Evolutionary conservation across 2,113 vertebrate genomes (phyloP).

Genomic region (Microtus ochrogaster): DNA sequence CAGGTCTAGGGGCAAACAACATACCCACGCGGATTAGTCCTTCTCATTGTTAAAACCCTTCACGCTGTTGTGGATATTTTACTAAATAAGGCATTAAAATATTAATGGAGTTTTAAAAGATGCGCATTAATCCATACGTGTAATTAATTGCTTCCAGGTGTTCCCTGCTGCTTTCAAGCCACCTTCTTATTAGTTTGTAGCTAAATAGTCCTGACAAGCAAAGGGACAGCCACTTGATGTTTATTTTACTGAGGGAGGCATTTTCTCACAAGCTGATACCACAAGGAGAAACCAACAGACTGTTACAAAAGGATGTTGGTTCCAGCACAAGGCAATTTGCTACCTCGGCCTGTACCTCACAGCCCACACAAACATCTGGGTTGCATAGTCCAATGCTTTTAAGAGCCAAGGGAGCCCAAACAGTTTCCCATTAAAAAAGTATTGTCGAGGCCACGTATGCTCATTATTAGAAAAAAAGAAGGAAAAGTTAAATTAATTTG

Average conservation of each 20-base stretch:
- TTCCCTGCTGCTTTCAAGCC: neutral
- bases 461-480: neutral
- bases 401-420: neutral
- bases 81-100: conserved; percentile 30
- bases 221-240: neutral
- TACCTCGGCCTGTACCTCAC: neutral
- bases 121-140: conserved; percentile 23
- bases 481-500: neutral
- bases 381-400: conserved; percentile 11
- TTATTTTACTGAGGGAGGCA: conserved; percentile 49
- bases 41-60: neutral
- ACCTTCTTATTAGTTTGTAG: conserved; percentile 41
- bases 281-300: neutral
- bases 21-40: neutral
- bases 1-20: neutral
- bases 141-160: conserved; percentile 66
- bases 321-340: neutral
- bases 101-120: conserved; percentile 35
- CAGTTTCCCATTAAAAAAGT: neutral
- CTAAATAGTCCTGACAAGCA: conserved; percentile 15
- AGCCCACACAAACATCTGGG: neutral
- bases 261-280: neutral
- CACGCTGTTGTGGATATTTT: neutral
- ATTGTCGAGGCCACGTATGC: neutral
- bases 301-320: conserved; percentile 7